Base-by-base conservation (phyloP, 1,140 invertebrate species). In the Drosophila chauvacae region DNA sequence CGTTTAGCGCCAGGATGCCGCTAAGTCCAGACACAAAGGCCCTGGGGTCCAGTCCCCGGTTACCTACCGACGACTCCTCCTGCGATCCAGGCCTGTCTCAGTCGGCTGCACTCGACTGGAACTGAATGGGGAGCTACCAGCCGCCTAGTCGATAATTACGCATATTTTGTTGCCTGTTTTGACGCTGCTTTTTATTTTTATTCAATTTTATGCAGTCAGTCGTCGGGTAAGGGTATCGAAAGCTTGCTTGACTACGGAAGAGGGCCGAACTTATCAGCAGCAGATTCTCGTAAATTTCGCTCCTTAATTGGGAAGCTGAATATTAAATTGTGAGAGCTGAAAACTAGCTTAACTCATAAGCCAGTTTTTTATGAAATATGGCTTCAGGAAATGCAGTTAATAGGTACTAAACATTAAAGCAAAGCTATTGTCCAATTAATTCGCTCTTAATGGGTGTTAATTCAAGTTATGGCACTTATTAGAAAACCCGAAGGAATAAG, bases 151-250 rank as follows among this genome's bases (percentile, higher is more conserved):
- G 83, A 88, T 88, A 87, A 87, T 87, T 87, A 87, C 84, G 80
- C 84, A 87, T 87, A 87, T 87, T 87, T 87, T 87, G 84, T 87
- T 84, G 84, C 80, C 84, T 87, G 84, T 88, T 87, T 88, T 88
- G 84, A 88, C 76, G 80, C 76, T 81, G 76, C 48, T 80, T 82
- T 87, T 87, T 77, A 72, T 61, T 87, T 86, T 82, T 76, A 77
- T 80, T 77, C 64, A 66, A 72, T 74, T 78, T 79, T 50, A 57
- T 50, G 53, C 47, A 26, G 61, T 28, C 18, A 18, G 18, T 23
- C 16, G 50, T 30, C 55, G 5, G 20, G 41, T 39, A 26, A 47
- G 80, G 59, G 77, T 73, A 83, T 64, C 18, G 11, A 39, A 4
- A 48, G 64, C 63, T 18, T 30, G 39, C 23, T n/a, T 47, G 48